Evolutionary conservation across 35 echinoderm and acorn worm species (phyloP), one percentile per base, ranked within the genome.

Genomic region (Stichopus chloronotus): DNA sequence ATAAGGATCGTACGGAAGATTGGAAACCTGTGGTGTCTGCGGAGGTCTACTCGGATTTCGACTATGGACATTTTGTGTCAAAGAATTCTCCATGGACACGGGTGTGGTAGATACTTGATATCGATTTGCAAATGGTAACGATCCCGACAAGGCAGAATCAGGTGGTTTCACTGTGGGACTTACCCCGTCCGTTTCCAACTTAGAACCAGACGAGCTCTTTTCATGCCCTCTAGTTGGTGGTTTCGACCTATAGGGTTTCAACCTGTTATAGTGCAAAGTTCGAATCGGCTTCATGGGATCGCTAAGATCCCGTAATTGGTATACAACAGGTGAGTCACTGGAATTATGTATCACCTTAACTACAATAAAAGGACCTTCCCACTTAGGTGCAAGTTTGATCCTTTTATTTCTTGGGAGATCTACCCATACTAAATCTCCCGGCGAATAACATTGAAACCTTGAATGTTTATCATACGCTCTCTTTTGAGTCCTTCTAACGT

Each of bases 351-450:
- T n/a, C 2, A 71, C 63, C 63, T 71, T 71, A 13, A 71, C 10
- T 71, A 71, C 63, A 71, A 71, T 71, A 11, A 71, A 71, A 71
- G 63, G 63, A 71, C 63, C 63, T 71, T 71, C 63, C 63, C 63
- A 71, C n/a, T 71, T 71, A 71, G 63, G 63, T 1, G 63, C 63
- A 1, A 71, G 4, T 71, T 71, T 71, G 4, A 71, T n/a, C 63
- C 63, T 71, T 4, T 4, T 71, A n/a, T 71, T 71, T 71, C 63
- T 71, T 71, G 63, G 63, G 63, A 71, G 63, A n/a, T 71, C 63
- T 1, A 71, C 63, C 63, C 63, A 71, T 13, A 71, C 63, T 71
- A 71, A 71, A 71, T 71, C 63, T 71, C 63, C 63, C 63, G 63
- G 63, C 63, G 63, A 71, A 71, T 71, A 43, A 71, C 63, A 1